Evolutionary conservation across 1,140 invertebrate species (phyloP).

Genomic region (Papilio aristodemus): DNA sequence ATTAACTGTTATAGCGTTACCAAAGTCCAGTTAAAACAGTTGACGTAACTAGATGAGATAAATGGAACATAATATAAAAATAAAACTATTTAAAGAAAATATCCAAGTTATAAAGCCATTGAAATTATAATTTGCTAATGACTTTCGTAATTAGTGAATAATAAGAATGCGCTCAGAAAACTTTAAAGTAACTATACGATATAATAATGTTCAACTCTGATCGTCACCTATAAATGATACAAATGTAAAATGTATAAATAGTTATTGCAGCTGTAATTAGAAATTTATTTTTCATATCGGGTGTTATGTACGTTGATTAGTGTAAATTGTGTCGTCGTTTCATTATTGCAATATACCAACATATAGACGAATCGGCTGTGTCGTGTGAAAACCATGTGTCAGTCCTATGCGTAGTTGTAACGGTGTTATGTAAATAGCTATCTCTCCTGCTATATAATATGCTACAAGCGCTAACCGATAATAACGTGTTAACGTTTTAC

Average conservation of each 20-base stretch:
- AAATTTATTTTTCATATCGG: conserved; percentile 79
- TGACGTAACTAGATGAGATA: conserved; percentile 55
- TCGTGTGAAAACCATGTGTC: conserved; percentile 67
- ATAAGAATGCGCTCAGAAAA: conserved; percentile 70
- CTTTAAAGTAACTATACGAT: conserved; percentile 54
- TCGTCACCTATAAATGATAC: conserved; percentile 54
- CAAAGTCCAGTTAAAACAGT: conserved; percentile 53
- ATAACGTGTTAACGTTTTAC: conserved; percentile 25
- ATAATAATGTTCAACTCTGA: conserved; percentile 61
- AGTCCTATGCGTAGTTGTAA: conserved; percentile 65
- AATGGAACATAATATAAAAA: conserved; percentile 42
- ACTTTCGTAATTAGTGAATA: conserved; percentile 52
- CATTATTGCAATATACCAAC: conserved; percentile 71
- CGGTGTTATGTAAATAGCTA: conserved; percentile 63
- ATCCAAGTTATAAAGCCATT: conserved; percentile 38
- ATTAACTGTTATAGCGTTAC: conserved; percentile 18
- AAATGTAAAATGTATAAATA: conserved; percentile 79
- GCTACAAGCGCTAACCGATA: conserved; percentile 9
- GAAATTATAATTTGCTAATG: conserved; percentile 59
- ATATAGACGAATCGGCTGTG: conserved; percentile 77
- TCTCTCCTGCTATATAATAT: conserved; percentile 33
- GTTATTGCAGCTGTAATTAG: conserved; percentile 80
- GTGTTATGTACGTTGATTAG: conserved; percentile 78
- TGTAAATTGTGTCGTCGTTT: conserved; percentile 73
- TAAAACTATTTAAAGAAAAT: conserved; percentile 19